Base-by-base conservation (phyloP, 2,888 invertebrate species). In the Monochamus alternatus region DNA sequence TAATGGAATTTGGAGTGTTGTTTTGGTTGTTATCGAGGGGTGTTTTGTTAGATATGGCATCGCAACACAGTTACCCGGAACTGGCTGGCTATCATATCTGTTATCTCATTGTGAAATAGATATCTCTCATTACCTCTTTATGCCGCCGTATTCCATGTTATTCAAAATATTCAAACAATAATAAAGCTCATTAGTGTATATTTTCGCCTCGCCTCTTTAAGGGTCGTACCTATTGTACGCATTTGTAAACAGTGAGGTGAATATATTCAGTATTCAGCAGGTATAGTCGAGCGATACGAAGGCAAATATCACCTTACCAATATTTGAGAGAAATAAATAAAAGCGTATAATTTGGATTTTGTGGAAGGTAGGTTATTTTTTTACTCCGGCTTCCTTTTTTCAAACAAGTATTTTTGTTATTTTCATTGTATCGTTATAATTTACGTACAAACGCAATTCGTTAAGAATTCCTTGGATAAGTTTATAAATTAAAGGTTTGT, bases 1-100 rank as follows among this genome's bases (percentile, higher is more conserved):
- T 79, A 81, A 81, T 81, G 79, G 81, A 81, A 80, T 81, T 80
- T 75, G 77, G 75, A 68, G 78, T 75, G 80, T 78, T 79, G 78
- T 78, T 80, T 80, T 68, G 77, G 76, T 78, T 76, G 78, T 80
- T 81, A 81, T 81, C 80, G 74, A 63, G 71, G 74, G 65, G 68
- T 75, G 78, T 79, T 76, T 76, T 79, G 77, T 78, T 62, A 63
- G 71, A 71, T 71, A 71, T 32, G 71, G 63, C 71, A 71, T 69
- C 69, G 66, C 69, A 59, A 64, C 70, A 70, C 62, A 64, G 70
- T 74, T 51, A 65, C 43, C 70, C 66, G 76, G 70, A 63, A 76
- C 62, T 73, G 58, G 47, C 38, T 66, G 75, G 73, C 59, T 70
- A 71, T 76, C 73, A 73, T 71, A 76, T 76, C 76, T 43, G 73